These are phyloP conservation scores for Alentia gelatinosa DNA, from an alignment of 2,888 invertebrate species.

Conservation along the genomic window DNA sequence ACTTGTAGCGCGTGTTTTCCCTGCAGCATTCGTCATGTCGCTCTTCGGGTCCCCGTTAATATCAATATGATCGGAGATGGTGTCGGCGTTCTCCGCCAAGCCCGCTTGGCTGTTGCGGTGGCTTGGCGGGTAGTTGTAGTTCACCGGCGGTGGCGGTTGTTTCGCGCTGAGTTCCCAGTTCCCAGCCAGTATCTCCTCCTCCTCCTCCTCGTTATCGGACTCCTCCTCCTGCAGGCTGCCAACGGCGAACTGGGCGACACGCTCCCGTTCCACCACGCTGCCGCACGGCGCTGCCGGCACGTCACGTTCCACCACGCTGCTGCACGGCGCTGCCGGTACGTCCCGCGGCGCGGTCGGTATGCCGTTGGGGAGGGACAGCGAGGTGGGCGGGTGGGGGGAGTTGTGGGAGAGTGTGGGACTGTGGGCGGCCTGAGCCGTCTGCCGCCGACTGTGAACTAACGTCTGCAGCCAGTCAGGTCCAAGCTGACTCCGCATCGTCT, in stretches of 20 bases:
- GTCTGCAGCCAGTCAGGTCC: constrained; percentile 55
- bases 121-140: not conserved
- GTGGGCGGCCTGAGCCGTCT: not conserved
- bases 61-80: constrained; percentile 15
- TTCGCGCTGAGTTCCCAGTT: not conserved
- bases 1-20: not conserved
- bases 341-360: not conserved
- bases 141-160: not conserved
- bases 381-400: not conserved
- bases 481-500: constrained; percentile 43
- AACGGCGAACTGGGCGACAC: not conserved
- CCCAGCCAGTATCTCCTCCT: not conserved
- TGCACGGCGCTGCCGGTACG: not conserved
- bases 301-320: not conserved
- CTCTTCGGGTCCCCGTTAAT: not conserved
- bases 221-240: constrained; percentile 17
- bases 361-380: not conserved
- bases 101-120: not conserved
- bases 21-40: not conserved
- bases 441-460: not conserved
- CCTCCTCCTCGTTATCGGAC: not conserved
- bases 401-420: not conserved
- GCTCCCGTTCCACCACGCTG: not conserved
- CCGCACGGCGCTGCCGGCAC: no score
- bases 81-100: not conserved